Evolutionary conservation across 2,113 vertebrate genomes (phyloP).

Genomic region (Poecilia latipinna): DNA sequence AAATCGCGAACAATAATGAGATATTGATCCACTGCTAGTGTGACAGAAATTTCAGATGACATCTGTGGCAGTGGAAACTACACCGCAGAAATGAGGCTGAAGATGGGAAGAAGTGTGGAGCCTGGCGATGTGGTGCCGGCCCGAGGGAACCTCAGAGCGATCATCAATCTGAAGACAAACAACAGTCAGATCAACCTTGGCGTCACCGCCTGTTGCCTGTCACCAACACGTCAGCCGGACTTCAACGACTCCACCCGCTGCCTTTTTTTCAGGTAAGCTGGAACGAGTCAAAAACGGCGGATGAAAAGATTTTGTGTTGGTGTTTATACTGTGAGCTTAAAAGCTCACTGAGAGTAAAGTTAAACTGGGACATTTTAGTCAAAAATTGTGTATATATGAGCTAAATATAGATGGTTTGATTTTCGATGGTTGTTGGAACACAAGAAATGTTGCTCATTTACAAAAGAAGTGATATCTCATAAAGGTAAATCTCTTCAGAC

Average conservation of each 20-base stretch:
- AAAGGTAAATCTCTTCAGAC: slow-evolving; percentile 22
- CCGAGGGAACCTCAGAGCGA: slow-evolving; percentile 65
- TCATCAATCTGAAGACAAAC: slow-evolving; percentile 75
- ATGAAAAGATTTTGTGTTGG: neutral
- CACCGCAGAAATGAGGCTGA: slow-evolving; percentile 77
- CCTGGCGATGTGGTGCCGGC: slow-evolving; percentile 29
- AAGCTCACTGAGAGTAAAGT: neutral
- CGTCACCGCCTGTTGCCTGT: slow-evolving; percentile 78
- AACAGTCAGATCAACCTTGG: slow-evolving; percentile 70
- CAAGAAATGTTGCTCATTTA: slow-evolving; percentile 2
- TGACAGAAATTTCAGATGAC: slow-evolving; percentile 75
- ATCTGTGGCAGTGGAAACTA: slow-evolving; percentile 79
- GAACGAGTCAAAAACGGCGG: neutral
- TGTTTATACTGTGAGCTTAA: slow-evolving; percentile 1
- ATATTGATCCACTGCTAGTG: slow-evolving; percentile 49
- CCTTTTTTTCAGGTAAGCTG: slow-evolving; percentile 73
- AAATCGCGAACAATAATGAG: neutral
- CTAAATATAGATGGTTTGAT: neutral
- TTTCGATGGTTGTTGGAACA: neutral
- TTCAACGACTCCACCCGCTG: slow-evolving; percentile 69
- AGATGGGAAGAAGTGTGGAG: slow-evolving; percentile 38
- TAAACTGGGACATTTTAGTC: neutral
- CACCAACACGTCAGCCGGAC: slow-evolving; percentile 46
- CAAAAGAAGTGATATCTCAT: neutral
- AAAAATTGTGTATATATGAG: neutral